These are phyloP conservation scores for Brachypteracias leptosomus DNA, from an alignment of 2,113 vertebrate species.

Conservation along the genomic window DNA sequence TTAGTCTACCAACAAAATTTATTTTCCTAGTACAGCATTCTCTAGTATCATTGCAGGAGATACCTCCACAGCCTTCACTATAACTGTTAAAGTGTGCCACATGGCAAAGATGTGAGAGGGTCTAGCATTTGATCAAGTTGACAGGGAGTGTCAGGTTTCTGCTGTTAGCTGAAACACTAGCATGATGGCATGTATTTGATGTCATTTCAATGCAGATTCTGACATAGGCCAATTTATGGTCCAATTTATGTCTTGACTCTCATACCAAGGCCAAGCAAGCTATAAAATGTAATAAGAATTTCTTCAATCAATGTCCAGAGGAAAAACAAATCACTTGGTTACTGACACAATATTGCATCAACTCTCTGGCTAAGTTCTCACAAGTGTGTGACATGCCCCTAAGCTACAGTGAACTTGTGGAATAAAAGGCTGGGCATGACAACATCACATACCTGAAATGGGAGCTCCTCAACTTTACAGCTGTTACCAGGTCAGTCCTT, in stretches of 20 bases:
- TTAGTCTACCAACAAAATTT: conserved; percentile 54
- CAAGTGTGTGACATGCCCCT: conserved; percentile 74
- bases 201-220: conserved; percentile 76
- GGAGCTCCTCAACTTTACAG: conserved; percentile 43
- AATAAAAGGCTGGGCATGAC: conserved; percentile 2
- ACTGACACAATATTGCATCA: conserved; percentile 76
- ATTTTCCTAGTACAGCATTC: conserved; percentile 27
- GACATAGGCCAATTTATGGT: conserved; percentile 79
- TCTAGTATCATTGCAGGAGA: conserved; percentile 18
- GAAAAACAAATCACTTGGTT: conserved; percentile 79
- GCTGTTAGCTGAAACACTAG: conserved; percentile 48
- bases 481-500: neutral
- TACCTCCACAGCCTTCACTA: neutral
- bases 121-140: conserved; percentile 70
- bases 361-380: conserved; percentile 75
- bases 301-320: conserved; percentile 83
- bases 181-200: conserved; percentile 71
- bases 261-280: conserved; percentile 77
- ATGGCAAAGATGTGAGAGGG: conserved; percentile 44
- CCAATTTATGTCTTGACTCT: conserved; percentile 80
- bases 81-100: conserved; percentile 38
- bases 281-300: conserved; percentile 83
- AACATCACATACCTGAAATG: neutral
- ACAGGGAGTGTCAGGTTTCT: conserved; percentile 57
- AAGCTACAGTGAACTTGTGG: conserved; percentile 40